A percentile compares a stretch with the other conserved stretches of the same genome.
These are phyloP conservation scores for Heliornis fulica DNA, from an alignment of 2,113 vertebrate species.

Conservation along the genomic window DNA sequence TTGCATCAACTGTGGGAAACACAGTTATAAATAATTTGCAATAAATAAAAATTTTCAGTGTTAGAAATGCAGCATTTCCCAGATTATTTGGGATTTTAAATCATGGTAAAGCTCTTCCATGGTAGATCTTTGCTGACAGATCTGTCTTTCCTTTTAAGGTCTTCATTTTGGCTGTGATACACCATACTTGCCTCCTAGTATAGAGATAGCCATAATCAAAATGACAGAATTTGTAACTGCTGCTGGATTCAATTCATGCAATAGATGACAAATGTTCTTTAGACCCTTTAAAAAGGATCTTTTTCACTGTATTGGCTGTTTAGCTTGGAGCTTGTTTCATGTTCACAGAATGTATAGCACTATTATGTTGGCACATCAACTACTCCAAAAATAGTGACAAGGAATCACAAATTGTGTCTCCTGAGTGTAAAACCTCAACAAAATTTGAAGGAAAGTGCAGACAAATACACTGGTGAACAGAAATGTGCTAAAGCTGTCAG, in stretches of 20 bases:
- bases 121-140: not conserved
- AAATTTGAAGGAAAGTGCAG: not conserved
- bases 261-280: not conserved
- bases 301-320: not conserved
- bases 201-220: not conserved
- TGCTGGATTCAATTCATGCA: not conserved
- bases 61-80: not conserved
- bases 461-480: not conserved
- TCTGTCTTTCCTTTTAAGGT: not conserved
- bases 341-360: not conserved
- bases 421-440: not conserved
- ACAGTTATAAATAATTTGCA: not conserved
- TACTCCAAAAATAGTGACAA: not conserved
- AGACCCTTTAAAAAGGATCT: not conserved
- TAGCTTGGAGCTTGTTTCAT: not conserved
- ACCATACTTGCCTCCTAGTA: not conserved
- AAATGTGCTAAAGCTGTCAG: not conserved
- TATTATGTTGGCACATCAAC: not conserved
- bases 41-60: not conserved
- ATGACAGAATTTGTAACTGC: not conserved
- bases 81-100: not conserved
- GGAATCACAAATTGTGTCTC: not conserved
- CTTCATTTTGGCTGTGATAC: not conserved
- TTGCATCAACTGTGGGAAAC: constrained; percentile 74
- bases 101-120: not conserved